Percentiles rank a stretch among this genome's conserved stretches.
These are phyloP conservation scores for Odontamblyopus lacepedii DNA, from an alignment of 2,797 vertebrate genomes.

Conservation along the genomic window DNA sequence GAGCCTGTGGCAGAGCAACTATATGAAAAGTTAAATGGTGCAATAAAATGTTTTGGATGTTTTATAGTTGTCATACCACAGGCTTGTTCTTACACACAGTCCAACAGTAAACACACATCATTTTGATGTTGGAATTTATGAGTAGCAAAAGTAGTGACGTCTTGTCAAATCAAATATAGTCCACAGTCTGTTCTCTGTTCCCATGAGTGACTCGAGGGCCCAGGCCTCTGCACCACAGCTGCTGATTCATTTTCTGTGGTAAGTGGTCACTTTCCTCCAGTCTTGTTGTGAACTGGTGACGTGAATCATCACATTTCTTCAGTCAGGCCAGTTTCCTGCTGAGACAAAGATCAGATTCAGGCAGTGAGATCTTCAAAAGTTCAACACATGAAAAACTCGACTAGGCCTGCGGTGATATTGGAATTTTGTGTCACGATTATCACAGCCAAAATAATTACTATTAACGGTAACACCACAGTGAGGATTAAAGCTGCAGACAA, in stretches of 20 bases:
- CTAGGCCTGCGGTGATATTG: too few species aligned
- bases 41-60: background rate
- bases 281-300: background rate
- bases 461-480: too few species aligned
- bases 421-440: too few species aligned
- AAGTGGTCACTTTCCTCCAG: background rate
- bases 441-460: too few species aligned
- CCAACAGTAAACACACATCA: background rate
- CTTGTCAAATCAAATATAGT: background rate
- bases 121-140: background rate
- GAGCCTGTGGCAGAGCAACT: too few species aligned
- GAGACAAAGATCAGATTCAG: background rate
- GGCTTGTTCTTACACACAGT: background rate
- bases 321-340: background rate
- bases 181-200: background rate
- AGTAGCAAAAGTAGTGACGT: background rate
- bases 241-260: constrained; percentile 6
- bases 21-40: too few species aligned
- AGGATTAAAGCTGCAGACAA: too few species aligned
- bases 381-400: background rate
- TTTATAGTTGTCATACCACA: background rate
- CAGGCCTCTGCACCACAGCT: constrained; percentile 1
- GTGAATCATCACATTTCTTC: background rate
- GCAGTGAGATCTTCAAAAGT: background rate
- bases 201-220: background rate